Percentiles rank a stretch among this genome's conserved stretches.
These are phyloP conservation scores for Philypnodon macrostomus DNA, from an alignment of 2,797 vertebrate species.

Conservation along the genomic window DNA sequence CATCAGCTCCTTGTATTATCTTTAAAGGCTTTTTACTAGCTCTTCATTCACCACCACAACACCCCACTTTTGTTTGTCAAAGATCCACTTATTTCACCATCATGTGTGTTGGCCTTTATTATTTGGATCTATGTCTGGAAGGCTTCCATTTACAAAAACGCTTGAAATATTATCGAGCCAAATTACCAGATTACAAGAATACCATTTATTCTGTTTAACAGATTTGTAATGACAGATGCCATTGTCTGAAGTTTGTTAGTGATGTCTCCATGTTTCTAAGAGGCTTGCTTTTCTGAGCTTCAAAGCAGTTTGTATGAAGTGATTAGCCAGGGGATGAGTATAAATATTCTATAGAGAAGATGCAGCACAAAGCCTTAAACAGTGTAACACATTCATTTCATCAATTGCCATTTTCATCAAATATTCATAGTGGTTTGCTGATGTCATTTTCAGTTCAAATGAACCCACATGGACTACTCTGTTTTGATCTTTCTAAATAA, in stretches of 20 bases:
- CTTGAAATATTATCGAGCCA: too few species aligned
- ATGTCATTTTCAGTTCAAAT: conserved; percentile 44
- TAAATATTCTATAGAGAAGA: conserved; percentile 70
- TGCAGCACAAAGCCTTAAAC: conserved; percentile 55
- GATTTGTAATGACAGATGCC: too few species aligned
- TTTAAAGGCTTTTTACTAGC: conserved; percentile 9
- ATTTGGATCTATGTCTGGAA: conserved; percentile 19
- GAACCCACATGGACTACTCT: conserved; percentile 41
- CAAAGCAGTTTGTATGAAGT: conserved; percentile 45
- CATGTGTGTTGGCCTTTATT: conserved; percentile 49
- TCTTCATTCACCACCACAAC: conserved; percentile 32
- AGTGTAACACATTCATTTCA: too few species aligned
- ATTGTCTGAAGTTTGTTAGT: conserved; percentile 35
- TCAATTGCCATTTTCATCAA: conserved; percentile 52
- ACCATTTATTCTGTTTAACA: conserved; percentile 27
- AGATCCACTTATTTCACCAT: conserved; percentile 48
- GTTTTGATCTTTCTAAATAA: too few species aligned
- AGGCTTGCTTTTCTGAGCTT: conserved; percentile 38
- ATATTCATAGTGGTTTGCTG: conserved; percentile 59
- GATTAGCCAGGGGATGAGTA: conserved; percentile 55
- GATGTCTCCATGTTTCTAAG: conserved; percentile 37
- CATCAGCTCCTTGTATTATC: conserved; percentile 31
- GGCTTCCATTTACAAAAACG: too few species aligned
- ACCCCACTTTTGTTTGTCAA: conserved; percentile 51
- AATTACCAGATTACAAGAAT: conserved; percentile 21